These are phyloP conservation scores for Muricea muricata DNA, from an alignment of 92 coral and sea anemone species.

Conservation along the genomic window DNA sequence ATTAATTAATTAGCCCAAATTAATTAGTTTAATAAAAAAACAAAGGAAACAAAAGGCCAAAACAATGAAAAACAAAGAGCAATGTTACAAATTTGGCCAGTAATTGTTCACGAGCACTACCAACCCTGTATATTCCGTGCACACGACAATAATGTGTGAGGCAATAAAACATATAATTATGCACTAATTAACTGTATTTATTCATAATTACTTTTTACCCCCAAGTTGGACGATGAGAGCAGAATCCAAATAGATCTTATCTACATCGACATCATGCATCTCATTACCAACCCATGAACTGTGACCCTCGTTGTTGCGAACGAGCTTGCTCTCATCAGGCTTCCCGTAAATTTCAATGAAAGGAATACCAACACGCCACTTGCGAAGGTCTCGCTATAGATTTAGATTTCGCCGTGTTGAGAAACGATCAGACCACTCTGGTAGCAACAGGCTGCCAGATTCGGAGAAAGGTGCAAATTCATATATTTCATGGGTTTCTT, in stretches of 20 bases:
- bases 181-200: no score
- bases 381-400: neutral
- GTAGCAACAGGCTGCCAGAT: neutral
- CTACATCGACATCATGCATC: slow-evolving; percentile 67
- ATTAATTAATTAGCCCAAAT: no score
- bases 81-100: no score
- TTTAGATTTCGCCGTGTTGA: neutral
- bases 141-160: no score
- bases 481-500: slow-evolving; percentile 61
- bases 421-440: neutral
- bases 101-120: no score
- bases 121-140: no score
- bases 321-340: slow-evolving; percentile 35
- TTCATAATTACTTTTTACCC: neutral
- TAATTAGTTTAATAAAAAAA: no score
- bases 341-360: slow-evolving; percentile 61
- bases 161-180: no score
- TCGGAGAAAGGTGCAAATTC: slow-evolving; percentile 48
- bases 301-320: slow-evolving; percentile 54
- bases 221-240: neutral
- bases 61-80: no score
- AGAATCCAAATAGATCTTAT: slow-evolving; percentile 49
- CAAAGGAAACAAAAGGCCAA: no score
- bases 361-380: slow-evolving; percentile 69
- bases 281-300: slow-evolving; percentile 59